Conservation (phyloP, 2,888 invertebrate species). For the Hypsopygia costalis region DNA sequence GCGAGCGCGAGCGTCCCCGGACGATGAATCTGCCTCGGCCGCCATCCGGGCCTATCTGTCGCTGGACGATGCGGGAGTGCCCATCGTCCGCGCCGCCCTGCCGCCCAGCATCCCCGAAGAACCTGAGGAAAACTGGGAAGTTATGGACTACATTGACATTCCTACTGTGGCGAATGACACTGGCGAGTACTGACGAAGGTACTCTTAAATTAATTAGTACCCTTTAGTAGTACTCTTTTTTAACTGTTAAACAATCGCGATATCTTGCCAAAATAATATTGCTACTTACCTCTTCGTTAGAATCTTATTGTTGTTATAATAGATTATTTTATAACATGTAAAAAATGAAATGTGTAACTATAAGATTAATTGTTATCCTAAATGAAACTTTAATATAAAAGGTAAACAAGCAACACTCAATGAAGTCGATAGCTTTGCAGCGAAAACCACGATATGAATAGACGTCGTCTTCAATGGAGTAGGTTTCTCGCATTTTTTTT, state of each 20-base stretch:
- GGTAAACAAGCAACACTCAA: too few relatives aligned
- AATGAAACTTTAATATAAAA: too few relatives aligned
- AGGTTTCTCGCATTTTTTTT: too few relatives aligned
- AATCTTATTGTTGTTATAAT: neutral
- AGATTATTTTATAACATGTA: neutral
- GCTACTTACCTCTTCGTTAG: neutral
- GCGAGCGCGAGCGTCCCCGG: constrained; percentile 57
- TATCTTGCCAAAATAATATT: constrained; percentile 24
- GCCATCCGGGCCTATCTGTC: constrained; percentile 82
- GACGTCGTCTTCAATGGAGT: too few relatives aligned
- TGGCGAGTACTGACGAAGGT: neutral
- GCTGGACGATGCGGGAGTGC: constrained; percentile 79
- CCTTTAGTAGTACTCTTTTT: too few relatives aligned
- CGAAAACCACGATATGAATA: too few relatives aligned
- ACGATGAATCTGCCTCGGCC: constrained; percentile 72
- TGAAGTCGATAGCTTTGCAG: too few relatives aligned
- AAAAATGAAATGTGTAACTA: too few relatives aligned
- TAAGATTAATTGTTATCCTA: too few relatives aligned
- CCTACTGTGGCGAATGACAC: constrained; percentile 23
- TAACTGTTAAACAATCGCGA: constrained; percentile 13
- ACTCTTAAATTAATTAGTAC: too few relatives aligned
- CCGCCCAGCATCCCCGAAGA: constrained; percentile 72
- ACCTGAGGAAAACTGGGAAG: constrained; percentile 83
- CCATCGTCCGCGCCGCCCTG: constrained; percentile 79
- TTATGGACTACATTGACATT: constrained; percentile 84